These are phyloP conservation scores for Gobio occitaniae DNA, from an alignment of 2,797 vertebrate genomes.

Conservation along the genomic window DNA sequence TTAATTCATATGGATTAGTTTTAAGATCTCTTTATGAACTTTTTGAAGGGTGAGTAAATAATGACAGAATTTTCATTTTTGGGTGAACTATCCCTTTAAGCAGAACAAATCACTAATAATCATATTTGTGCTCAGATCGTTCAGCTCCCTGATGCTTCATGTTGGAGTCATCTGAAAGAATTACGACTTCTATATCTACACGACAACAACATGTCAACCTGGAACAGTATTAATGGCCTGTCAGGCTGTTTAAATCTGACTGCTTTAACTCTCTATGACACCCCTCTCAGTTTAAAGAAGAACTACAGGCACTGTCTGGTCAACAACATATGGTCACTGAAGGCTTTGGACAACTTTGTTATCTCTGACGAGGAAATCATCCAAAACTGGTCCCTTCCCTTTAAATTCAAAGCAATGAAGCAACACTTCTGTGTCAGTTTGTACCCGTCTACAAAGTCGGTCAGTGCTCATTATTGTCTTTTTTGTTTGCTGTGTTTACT, in stretches of 20 bases:
- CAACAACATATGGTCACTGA: conserved; percentile 74
- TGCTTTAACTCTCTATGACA: conserved; percentile 74
- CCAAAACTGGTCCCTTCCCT: conserved; percentile 69
- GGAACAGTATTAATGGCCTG: conserved; percentile 67
- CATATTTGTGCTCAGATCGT: conserved; percentile 59
- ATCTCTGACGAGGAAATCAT: conserved; percentile 79
- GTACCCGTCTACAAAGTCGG: conserved; percentile 62
- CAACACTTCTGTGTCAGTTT: conserved; percentile 65
- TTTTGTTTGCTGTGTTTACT: not conserved
- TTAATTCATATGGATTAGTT: no score
- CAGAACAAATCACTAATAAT: not conserved
- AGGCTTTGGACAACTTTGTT: conserved; percentile 71
- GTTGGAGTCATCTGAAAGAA: conserved; percentile 71
- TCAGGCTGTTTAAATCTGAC: conserved; percentile 69
- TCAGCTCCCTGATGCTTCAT: conserved; percentile 67
- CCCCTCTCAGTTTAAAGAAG: conserved; percentile 74
- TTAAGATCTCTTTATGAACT: no score
- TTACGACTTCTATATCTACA: conserved; percentile 76
- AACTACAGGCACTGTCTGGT: conserved; percentile 74
- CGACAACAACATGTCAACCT: conserved; percentile 70
- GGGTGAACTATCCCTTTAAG: not conserved
- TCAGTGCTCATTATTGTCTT: conserved; percentile 59
- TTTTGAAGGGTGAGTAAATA: no score
- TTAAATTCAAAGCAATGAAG: conserved; percentile 66
- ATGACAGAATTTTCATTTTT: no score